These are phyloP conservation scores for Lacanobia wlatinum DNA, from an alignment of 2,888 invertebrate species.

Conservation along the genomic window DNA sequence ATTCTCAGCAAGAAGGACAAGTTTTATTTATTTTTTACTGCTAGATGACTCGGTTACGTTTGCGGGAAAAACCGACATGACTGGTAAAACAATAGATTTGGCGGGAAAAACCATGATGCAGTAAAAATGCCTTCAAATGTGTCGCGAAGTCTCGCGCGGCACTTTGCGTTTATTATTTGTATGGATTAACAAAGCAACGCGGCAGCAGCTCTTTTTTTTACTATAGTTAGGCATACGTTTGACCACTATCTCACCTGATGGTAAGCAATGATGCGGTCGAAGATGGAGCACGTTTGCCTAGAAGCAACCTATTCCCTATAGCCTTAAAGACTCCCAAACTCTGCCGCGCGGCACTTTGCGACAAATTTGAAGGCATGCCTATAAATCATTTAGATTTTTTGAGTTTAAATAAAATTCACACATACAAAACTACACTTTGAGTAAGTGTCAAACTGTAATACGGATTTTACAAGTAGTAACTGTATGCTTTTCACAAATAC, in stretches of 20 bases:
- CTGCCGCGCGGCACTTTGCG: no score
- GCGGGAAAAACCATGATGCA: neutral
- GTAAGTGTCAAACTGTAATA: neutral
- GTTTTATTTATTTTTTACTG: neutral
- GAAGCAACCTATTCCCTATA: no score
- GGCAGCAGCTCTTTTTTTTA: no score
- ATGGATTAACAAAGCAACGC: no score
- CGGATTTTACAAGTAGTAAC: neutral
- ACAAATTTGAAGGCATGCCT: neutral
- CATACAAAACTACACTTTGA: neutral
- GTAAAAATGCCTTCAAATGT: no score
- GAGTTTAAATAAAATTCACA: neutral
- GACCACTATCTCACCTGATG: no score
- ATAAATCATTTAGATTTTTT: neutral
- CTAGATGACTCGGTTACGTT: neutral
- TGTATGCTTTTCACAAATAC: neutral
- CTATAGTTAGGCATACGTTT: no score
- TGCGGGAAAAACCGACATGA: neutral
- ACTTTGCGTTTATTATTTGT: no score
- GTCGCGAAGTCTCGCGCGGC: no score
- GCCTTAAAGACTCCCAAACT: no score
- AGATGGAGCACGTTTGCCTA: no score
- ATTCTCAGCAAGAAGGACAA: neutral
- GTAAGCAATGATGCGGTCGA: no score
- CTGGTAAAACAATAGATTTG: neutral